These are phyloP conservation scores for Scylla paramamosain DNA, from an alignment of 1,140 invertebrate species.

Conservation along the genomic window DNA sequence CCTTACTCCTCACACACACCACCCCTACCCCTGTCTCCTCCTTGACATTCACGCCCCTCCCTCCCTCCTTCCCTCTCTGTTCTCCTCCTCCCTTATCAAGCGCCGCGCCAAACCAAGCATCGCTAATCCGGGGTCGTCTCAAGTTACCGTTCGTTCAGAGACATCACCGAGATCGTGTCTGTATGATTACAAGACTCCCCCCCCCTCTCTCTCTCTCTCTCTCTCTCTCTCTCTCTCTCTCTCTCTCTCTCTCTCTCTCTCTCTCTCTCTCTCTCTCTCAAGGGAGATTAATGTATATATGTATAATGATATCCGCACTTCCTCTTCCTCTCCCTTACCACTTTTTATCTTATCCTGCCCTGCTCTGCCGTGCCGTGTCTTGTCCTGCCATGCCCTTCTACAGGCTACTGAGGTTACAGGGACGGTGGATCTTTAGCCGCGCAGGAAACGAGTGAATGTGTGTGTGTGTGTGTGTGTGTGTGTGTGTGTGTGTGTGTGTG, in stretches of 20 bases:
- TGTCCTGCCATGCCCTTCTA: no score
- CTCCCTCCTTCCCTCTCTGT: no score
- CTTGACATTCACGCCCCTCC: no score
- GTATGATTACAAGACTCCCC: not conserved
- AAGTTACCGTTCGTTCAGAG: not conserved
- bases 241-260: conserved; percentile 6
- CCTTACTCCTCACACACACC: not conserved
- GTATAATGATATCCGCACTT: not conserved
- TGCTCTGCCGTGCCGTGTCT: no score
- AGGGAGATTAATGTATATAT: no score
- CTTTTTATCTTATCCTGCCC: not conserved
- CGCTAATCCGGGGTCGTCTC: no score
- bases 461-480: no score
- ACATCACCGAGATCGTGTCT: not conserved
- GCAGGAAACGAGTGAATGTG: no score
- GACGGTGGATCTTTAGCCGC: not conserved
- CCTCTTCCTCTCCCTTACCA: not conserved
- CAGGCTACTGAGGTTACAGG: no score
- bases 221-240: conserved; percentile 20
- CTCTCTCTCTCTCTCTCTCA: not conserved
- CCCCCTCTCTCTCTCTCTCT: conserved; percentile 10
- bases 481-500: no score
- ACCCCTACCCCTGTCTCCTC: not conserved
- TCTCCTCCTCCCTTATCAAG: no score
- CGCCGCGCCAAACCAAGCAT: no score